Conservation (phyloP, 2,797 vertebrate genomes). For the Amazonetta brasiliensis region DNA sequence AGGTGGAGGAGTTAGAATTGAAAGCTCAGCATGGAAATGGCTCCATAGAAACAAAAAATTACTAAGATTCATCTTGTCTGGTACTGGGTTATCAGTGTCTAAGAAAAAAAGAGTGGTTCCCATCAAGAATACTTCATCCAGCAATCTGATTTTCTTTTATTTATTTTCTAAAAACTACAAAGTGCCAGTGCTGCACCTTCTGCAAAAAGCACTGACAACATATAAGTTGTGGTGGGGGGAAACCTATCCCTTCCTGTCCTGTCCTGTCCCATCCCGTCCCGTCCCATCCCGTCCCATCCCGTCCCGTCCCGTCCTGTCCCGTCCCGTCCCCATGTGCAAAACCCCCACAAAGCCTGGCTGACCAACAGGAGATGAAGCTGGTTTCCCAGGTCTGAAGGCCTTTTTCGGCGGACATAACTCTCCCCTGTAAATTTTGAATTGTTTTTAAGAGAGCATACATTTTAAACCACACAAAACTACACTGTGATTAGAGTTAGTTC, state of each 20-base stretch:
- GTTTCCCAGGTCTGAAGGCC: neutral
- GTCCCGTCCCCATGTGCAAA: neutral
- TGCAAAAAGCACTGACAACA: neutral
- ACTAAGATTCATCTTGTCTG: neutral
- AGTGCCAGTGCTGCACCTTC: neutral
- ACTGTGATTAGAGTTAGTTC: neutral
- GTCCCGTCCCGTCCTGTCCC: neutral
- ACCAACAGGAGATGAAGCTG: accelerated
- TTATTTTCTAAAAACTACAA: neutral
- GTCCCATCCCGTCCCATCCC: neutral
- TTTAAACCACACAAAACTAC: neutral
- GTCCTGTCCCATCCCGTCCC: neutral
- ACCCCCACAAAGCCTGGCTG: accelerated
- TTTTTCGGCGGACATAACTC: neutral
- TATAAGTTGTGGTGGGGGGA: accelerated
- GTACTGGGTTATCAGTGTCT: neutral
- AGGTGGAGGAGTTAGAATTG: neutral
- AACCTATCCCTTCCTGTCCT: neutral
- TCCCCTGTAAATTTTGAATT: neutral
- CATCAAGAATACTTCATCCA: neutral
- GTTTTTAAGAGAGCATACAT: neutral
- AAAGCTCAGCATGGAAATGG: slow-evolving; percentile 24
- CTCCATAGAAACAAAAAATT: neutral
- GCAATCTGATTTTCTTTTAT: neutral
- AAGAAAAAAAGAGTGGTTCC: neutral